Conservation (phyloP, 2,113 vertebrate genomes). For the Podiceps cristatus region DNA sequence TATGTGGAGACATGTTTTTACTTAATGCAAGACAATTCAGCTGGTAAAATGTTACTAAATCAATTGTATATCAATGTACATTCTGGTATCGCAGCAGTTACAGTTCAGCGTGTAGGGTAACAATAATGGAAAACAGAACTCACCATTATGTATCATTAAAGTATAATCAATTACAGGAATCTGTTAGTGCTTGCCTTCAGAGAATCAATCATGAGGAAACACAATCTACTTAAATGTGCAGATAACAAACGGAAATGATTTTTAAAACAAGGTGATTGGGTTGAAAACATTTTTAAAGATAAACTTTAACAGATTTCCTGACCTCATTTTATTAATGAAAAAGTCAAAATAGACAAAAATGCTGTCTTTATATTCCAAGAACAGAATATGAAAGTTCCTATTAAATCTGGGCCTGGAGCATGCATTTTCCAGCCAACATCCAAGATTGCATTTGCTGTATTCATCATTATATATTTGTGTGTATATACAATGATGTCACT, state of each 20-base stretch:
- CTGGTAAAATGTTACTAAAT: neutral
- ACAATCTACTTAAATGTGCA: neutral
- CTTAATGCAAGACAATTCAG: neutral
- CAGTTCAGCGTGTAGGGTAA: neutral
- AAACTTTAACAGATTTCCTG: conserved; percentile 56
- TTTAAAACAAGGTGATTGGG: conserved; percentile 55
- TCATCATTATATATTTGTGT: neutral
- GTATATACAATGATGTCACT: conserved; percentile 33
- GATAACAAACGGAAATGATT: conserved; percentile 60
- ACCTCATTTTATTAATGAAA: conserved; percentile 49
- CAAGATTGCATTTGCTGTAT: neutral
- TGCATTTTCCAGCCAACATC: neutral
- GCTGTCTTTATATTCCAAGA: neutral
- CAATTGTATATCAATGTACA: neutral
- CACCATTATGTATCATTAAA: conserved; percentile 25
- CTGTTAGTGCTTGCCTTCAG: conserved; percentile 49
- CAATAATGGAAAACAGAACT: conserved; percentile 56
- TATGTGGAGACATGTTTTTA: neutral
- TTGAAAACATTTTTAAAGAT: conserved; percentile 49
- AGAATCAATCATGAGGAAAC: conserved; percentile 18
- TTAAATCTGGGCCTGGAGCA: conserved; percentile 4
- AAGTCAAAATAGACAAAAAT: conserved; percentile 41
- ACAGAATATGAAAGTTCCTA: conserved; percentile 21
- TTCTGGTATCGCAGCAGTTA: neutral
- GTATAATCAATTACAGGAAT: conserved; percentile 41